Percentiles rank a stretch among this genome's conserved stretches.
Evolutionary conservation across 2,113 vertebrate species (phyloP).

Genomic region (Ibidorhyncha struthersii): DNA sequence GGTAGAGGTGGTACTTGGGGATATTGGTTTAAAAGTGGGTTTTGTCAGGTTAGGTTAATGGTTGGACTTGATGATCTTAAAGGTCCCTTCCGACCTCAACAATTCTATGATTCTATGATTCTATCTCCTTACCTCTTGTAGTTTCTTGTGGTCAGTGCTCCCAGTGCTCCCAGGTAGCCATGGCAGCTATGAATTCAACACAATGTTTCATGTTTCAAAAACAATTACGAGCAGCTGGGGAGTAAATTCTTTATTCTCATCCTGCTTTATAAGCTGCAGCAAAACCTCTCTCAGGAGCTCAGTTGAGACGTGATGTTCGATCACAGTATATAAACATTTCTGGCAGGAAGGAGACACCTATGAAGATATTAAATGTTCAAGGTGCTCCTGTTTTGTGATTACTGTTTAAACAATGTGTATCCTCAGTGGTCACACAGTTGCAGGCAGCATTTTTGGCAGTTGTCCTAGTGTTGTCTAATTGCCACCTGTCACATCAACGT

Average conservation of each 20-base stretch:
- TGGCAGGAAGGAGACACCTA: neutral
- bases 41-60: too few relatives aligned
- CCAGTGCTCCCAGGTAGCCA: neutral
- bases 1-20: too few relatives aligned
- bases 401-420: neutral
- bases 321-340: neutral
- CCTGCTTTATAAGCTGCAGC: neutral
- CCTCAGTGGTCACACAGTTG: neutral
- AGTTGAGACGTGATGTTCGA: neutral
- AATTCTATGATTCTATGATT: too few relatives aligned
- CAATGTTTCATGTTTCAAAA: neutral
- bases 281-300: neutral
- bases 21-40: too few relatives aligned
- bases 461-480: neutral
- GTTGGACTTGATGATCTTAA: too few relatives aligned
- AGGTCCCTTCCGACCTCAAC: too few relatives aligned
- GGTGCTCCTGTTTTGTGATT: neutral
- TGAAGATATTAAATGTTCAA: neutral
- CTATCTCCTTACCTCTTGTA: neutral
- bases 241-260: neutral
- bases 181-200: neutral
- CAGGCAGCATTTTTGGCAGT: neutral
- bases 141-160: too few relatives aligned
- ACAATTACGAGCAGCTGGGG: rapidly evolving
- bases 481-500: neutral